Base-by-base conservation (phyloP, 1,140 invertebrate species). In the Drosophila rufa region DNA sequence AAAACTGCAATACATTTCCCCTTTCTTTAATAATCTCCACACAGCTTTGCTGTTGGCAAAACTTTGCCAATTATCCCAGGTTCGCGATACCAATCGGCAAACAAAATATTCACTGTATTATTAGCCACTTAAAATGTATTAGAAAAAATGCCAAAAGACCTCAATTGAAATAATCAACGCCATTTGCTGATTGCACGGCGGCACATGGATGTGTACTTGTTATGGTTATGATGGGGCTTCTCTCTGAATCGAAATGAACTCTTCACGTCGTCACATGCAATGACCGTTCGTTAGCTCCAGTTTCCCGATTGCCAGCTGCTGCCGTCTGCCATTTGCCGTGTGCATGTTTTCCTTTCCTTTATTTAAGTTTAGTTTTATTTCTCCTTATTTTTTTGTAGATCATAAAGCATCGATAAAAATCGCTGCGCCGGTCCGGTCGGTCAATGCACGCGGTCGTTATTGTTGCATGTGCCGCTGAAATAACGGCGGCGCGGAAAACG, bases 151-250 rank as follows among this genome's bases (percentile, higher is more conserved):
- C 46, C 46, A 47, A 82, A 87, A 83, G 27, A 68, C 82, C 65
- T 48, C 82, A 87, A 89, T 90, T 89, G 85, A 90, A 84, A 90
- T 89, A 84, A 87, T 87, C 80, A 84, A 78, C 77, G 77, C 73
- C 61, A 89, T 89, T 73, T 80, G 80, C 47, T 83, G 80, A 80
- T 82, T 83, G 70, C 69, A 42, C 27, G 56, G 14, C 25, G 33
- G 9, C 42, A 43, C 62, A 33, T 55, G 51, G 51, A 55, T 19
- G 17, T 11, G 17, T 11, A 9, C 17, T 22, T 22, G 22, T 55
- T n/a, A 22, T 55, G 19, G 33, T 38, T 17, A n/a, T 22, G 30
- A 19, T 38, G 53, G 53, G 19, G 53, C 53, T 55, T 17, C 51
- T 38, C 51, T 38, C 51, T 22, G 7, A n/a, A 56, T 14, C 36